Evolutionary conservation across 1,140 invertebrate genomes (phyloP).

Genomic region (Brachionus koreanus): DNA sequence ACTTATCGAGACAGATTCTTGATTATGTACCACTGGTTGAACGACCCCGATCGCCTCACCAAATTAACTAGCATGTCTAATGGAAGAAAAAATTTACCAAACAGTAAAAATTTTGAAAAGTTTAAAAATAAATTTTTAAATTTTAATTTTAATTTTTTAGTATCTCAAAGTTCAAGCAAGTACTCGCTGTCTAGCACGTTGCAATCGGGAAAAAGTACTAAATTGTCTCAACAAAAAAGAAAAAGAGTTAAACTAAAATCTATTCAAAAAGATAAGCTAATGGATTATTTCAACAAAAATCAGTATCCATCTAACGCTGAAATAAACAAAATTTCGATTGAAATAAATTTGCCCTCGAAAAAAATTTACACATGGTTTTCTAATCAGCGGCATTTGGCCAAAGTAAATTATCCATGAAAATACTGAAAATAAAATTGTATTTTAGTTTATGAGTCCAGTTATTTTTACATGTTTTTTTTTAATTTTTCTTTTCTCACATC

Average conservation of each 20-base stretch:
- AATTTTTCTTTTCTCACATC: background rate
- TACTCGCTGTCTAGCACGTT: conserved; percentile 8
- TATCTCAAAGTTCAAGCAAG: background rate
- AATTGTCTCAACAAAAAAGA: conserved; percentile 1
- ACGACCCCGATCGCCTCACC: conserved; percentile 13
- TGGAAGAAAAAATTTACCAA: background rate
- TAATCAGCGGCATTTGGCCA: conserved; percentile 32
- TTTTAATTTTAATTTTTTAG: background rate
- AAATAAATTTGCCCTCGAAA: conserved; percentile 21
- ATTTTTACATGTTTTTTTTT: conserved; percentile 7
- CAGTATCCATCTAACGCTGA: conserved; percentile 32
- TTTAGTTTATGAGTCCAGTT: conserved; percentile 6
- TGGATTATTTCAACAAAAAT: conserved; percentile 5
- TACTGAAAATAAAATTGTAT: background rate
- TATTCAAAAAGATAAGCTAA: conserved; percentile 21
- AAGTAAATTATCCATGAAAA: conserved; percentile 5
- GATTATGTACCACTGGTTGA: conserved; percentile 29
- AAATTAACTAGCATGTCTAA: background rate
- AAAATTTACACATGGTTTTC: conserved; percentile 32
- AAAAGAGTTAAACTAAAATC: conserved; percentile 30
- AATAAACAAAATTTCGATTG: conserved; percentile 2
- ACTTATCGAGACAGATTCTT: conserved; percentile 31
- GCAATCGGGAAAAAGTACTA: background rate
- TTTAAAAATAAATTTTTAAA: background rate
- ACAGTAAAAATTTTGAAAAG: background rate